These are phyloP conservation scores for Hermaeophaga mercurialis DNA, from an alignment of 2,888 invertebrate genomes.

Conservation along the genomic window DNA sequence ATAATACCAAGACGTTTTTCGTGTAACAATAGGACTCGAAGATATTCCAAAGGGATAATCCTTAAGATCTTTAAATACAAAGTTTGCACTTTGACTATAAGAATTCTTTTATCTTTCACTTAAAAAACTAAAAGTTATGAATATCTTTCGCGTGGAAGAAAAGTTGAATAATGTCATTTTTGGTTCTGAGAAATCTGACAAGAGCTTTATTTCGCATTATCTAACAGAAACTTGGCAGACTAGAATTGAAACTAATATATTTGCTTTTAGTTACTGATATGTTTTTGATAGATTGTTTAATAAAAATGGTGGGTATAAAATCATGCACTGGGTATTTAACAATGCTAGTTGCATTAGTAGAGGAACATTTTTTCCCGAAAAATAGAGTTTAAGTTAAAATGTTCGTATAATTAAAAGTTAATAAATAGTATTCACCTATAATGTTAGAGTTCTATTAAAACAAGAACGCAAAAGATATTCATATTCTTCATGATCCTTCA, in stretches of 20 bases:
- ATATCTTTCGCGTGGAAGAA: not conserved
- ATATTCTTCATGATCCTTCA: no score
- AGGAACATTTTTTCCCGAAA: no score
- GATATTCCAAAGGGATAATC: not conserved
- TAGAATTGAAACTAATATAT: not conserved
- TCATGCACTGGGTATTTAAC: no score
- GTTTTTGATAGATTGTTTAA: not conserved
- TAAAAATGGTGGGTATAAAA: not conserved
- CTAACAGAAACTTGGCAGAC: not conserved
- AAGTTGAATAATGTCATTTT: slow-evolving; percentile 1
- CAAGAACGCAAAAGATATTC: no score
- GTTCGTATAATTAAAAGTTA: no score
- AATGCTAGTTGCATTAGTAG: no score
- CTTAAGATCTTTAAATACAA: slow-evolving; percentile 2
- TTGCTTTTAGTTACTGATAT: not conserved
- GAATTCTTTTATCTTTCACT: slow-evolving; percentile 5
- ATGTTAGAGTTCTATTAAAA: no score
- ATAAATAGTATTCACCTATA: no score
- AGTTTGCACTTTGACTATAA: slow-evolving; percentile 6
- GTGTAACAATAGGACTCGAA: not conserved
- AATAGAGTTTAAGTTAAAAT: no score
- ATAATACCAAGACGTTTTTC: slow-evolving; percentile 2
- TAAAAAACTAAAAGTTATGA: slow-evolving; percentile 2
- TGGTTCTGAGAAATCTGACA: not conserved
- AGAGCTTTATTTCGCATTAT: not conserved